Evolutionary conservation across 1,140 invertebrate species (phyloP).

Genomic region (Macrotrachela quadricornifera): DNA sequence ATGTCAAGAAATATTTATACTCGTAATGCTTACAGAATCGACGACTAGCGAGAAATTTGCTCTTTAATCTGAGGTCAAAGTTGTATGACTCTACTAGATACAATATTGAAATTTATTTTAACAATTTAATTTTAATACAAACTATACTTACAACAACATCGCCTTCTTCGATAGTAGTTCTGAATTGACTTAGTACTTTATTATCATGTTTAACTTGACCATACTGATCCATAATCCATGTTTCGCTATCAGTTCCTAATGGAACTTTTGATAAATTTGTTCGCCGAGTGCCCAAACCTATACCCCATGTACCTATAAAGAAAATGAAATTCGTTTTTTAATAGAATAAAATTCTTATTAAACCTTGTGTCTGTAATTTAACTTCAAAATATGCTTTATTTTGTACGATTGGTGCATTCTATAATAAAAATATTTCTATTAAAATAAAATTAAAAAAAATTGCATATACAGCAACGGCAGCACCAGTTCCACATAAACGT

Average conservation of each 20-base stretch:
- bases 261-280: slow-evolving; percentile 60
- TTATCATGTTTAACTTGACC: slow-evolving; percentile 62
- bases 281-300: slow-evolving; percentile 68
- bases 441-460: slow-evolving; percentile 33
- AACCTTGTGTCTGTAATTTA: slow-evolving; percentile 78
- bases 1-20: too few species aligned
- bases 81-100: too few species aligned
- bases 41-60: too few species aligned
- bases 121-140: slow-evolving; percentile 7
- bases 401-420: slow-evolving; percentile 69
- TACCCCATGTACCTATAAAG: slow-evolving; percentile 53
- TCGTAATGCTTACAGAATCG: too few species aligned
- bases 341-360: slow-evolving; percentile 3
- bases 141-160: slow-evolving; percentile 55
- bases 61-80: too few species aligned
- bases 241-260: slow-evolving; percentile 62
- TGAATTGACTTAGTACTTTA: slow-evolving; percentile 46
- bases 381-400: slow-evolving; percentile 98
- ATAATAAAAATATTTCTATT: not conserved
- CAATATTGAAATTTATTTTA: too few species aligned
- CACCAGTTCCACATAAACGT: slow-evolving; percentile 80
- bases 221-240: slow-evolving; percentile 76
- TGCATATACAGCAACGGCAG: slow-evolving; percentile 57
- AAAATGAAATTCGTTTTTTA: not conserved
- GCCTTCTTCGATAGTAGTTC: slow-evolving; percentile 51